These are phyloP conservation scores for Mastacembelus armatus DNA, from an alignment of 2,797 vertebrate species.

Conservation along the genomic window DNA sequence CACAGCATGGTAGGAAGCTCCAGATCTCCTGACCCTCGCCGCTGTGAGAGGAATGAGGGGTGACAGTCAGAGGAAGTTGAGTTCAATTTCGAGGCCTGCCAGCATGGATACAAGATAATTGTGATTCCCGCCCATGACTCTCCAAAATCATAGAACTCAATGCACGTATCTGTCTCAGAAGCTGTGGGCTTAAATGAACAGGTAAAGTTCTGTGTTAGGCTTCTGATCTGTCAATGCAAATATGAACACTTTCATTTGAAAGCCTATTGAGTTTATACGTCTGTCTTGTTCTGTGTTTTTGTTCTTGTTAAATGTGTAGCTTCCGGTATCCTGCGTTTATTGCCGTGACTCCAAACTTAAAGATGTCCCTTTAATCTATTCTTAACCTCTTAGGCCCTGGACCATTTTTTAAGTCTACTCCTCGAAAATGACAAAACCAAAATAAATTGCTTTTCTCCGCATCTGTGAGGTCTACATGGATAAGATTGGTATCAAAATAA, in stretches of 20 bases:
- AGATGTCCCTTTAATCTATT: neutral
- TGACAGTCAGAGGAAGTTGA: slow-evolving; percentile 60
- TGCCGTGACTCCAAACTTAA: slow-evolving; percentile 8
- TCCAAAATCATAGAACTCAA: slow-evolving; percentile 19
- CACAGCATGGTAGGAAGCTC: slow-evolving; percentile 16
- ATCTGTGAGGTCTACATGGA: too few species aligned
- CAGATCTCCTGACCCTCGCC: slow-evolving; percentile 49
- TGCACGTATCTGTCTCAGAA: slow-evolving; percentile 21
- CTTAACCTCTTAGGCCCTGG: neutral
- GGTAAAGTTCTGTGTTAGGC: slow-evolving; percentile 26
- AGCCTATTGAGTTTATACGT: slow-evolving; percentile 28
- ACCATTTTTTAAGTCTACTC: too few species aligned
- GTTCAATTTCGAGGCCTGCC: slow-evolving; percentile 27
- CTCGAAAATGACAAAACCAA: too few species aligned
- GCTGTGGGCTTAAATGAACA: slow-evolving; percentile 31
- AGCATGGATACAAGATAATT: slow-evolving; percentile 29
- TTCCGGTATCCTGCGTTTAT: slow-evolving; percentile 7
- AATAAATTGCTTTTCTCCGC: too few species aligned
- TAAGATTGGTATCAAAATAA: too few species aligned
- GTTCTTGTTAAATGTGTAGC: slow-evolving; percentile 20
- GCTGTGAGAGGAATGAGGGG: slow-evolving; percentile 43
- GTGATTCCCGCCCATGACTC: slow-evolving; percentile 35
- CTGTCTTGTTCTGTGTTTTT: slow-evolving; percentile 33
- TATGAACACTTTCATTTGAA: slow-evolving; percentile 38
- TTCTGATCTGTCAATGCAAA: slow-evolving; percentile 39